Conservation (phyloP, 2,888 invertebrate genomes). For the Neoitamus cyanurus region DNA sequence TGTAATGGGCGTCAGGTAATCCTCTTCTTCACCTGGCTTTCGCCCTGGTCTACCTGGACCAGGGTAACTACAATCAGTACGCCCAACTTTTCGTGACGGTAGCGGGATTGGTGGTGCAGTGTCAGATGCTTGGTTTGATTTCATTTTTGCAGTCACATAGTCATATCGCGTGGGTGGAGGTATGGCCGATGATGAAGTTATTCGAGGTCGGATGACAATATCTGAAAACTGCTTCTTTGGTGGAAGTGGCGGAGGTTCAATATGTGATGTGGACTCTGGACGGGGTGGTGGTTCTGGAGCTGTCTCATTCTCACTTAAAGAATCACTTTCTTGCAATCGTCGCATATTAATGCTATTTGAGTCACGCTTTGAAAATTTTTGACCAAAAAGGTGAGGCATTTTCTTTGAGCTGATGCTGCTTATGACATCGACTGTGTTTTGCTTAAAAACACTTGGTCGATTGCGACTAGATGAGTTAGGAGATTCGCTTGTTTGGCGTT, state of each 20-base stretch:
- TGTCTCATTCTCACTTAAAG: slow-evolving; percentile 65
- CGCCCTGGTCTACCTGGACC: slow-evolving; percentile 68
- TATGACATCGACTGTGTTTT: slow-evolving; percentile 67
- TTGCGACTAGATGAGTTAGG: slow-evolving; percentile 56
- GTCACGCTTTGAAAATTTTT: slow-evolving; percentile 65
- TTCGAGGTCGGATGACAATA: slow-evolving; percentile 68
- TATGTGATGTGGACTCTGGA: slow-evolving; percentile 66
- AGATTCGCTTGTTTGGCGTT: slow-evolving; percentile 56
- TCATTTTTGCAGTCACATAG: slow-evolving; percentile 57
- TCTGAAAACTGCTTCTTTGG: slow-evolving; percentile 76
- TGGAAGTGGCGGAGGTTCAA: slow-evolving; percentile 79
- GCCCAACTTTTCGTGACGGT: slow-evolving; percentile 69
- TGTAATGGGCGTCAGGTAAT: slow-evolving; percentile 76
- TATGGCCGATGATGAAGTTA: slow-evolving; percentile 56
- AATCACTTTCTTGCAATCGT: slow-evolving; percentile 66
- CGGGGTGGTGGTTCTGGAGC: slow-evolving; percentile 66
- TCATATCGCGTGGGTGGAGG: slow-evolving; percentile 60
- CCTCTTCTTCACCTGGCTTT: slow-evolving; percentile 72
- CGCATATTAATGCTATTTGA: slow-evolving; percentile 66
- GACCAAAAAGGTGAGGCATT: slow-evolving; percentile 66
- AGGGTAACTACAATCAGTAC: slow-evolving; percentile 68
- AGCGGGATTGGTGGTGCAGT: slow-evolving; percentile 72
- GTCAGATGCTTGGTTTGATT: slow-evolving; percentile 41
- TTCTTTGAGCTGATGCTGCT: slow-evolving; percentile 66
- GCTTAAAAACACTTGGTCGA: slow-evolving; percentile 61